These are phyloP conservation scores for Malacosoma neustria DNA, from an alignment of 2,888 invertebrate genomes.

Conservation along the genomic window DNA sequence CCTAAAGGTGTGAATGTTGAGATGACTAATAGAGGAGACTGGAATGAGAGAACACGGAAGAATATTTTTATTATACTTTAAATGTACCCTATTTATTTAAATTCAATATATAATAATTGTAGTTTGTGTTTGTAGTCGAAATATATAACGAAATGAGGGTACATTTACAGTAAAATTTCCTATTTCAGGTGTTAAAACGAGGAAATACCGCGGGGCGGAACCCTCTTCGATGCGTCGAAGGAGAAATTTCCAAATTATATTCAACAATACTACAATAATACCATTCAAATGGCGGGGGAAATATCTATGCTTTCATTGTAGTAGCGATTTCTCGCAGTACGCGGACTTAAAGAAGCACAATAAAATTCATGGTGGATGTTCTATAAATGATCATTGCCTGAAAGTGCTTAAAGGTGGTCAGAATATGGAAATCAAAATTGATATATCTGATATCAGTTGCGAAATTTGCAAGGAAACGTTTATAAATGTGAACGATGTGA, in stretches of 20 bases:
- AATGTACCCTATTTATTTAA: slow-evolving; percentile 39
- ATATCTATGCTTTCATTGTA: slow-evolving; percentile 63
- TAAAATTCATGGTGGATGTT: slow-evolving; percentile 50
- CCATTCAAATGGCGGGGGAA: slow-evolving; percentile 69
- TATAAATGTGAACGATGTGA: slow-evolving; percentile 29
- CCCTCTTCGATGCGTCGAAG: slow-evolving; percentile 58
- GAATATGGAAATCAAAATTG: slow-evolving; percentile 65
- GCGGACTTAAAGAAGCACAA: slow-evolving; percentile 49
- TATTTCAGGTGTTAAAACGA: slow-evolving; percentile 55
- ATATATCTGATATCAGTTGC: slow-evolving; percentile 50
- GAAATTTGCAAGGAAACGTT: slow-evolving; percentile 43
- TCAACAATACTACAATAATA: slow-evolving; percentile 60
- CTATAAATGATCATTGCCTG: slow-evolving; percentile 50
- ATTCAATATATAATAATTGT: slow-evolving; percentile 6
- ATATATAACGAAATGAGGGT: slow-evolving; percentile 31
- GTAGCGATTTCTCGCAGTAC: slow-evolving; percentile 48
- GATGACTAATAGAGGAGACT: too few relatives aligned
- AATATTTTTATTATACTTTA: slow-evolving; percentile 29
- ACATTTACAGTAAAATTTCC: slow-evolving; percentile 51
- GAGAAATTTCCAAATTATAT: slow-evolving; percentile 53
- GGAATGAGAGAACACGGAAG: too few relatives aligned
- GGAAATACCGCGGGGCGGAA: slow-evolving; percentile 48
- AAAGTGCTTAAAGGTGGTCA: slow-evolving; percentile 59
- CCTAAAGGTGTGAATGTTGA: too few relatives aligned
- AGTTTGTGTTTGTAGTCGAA: slow-evolving; percentile 16